A percentile compares a stretch with the other conserved stretches of the same genome.
Evolutionary conservation across 2,888 invertebrate genomes (phyloP).

Genomic region (Drosophila mercatorum): DNA sequence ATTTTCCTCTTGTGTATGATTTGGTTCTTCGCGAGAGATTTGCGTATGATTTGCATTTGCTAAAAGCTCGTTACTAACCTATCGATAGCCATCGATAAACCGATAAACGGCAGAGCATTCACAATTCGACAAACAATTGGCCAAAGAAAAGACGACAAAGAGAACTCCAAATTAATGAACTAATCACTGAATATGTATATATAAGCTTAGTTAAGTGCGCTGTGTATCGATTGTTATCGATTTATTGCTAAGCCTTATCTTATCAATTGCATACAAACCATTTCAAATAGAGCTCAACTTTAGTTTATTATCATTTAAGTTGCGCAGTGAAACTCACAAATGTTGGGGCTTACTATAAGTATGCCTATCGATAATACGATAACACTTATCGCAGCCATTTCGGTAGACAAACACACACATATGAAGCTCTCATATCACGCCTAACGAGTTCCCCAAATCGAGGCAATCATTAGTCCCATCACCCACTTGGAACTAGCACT

Average conservation of each 20-base stretch:
- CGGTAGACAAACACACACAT: slow-evolving; percentile 2
- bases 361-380: slow-evolving; percentile 37
- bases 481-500: slow-evolving; percentile 36
- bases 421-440: slow-evolving; percentile 16
- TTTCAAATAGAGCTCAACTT: slow-evolving; percentile 3
- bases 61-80: slow-evolving; percentile 67
- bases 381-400: slow-evolving; percentile 19
- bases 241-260: slow-evolving; percentile 49
- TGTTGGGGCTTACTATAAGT: background rate
- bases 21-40: slow-evolving; percentile 43
- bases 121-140: slow-evolving; percentile 64
- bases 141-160: slow-evolving; percentile 27
- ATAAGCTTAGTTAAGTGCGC: slow-evolving; percentile 54
- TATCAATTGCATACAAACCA: slow-evolving; percentile 39
- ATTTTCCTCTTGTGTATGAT: slow-evolving; percentile 76
- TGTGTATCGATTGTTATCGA: slow-evolving; percentile 67
- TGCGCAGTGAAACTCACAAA: slow-evolving; percentile 62
- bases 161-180: slow-evolving; percentile 3
- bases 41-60: slow-evolving; percentile 75
- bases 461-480: slow-evolving; percentile 66
- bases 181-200: slow-evolving; percentile 5
- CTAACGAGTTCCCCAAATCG: slow-evolving; percentile 46
- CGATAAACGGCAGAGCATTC: slow-evolving; percentile 48
- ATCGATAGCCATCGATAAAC: slow-evolving; percentile 69
- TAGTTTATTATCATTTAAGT: slow-evolving; percentile 38